These are phyloP conservation scores for Tapirus terrestris DNA, from an alignment of 2,113 vertebrate genomes.

Conservation along the genomic window DNA sequence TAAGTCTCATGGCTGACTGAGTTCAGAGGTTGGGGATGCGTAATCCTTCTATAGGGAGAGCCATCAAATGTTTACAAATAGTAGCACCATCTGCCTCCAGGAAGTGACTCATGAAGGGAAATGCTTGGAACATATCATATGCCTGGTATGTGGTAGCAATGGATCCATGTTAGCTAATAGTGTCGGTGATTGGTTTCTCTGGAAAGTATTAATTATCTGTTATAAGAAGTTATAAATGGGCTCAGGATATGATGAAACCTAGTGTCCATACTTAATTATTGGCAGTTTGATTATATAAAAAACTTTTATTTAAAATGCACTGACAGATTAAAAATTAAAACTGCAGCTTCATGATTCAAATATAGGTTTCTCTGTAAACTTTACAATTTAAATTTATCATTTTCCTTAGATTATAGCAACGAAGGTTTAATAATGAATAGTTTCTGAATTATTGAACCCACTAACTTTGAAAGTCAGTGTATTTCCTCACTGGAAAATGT, in stretches of 20 bases:
- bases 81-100: background rate
- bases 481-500: background rate
- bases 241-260: background rate
- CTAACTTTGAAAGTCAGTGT: background rate
- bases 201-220: background rate
- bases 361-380: background rate
- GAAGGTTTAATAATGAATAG: slow-evolving; percentile 3
- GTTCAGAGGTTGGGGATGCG: background rate
- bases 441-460: background rate
- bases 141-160: background rate
- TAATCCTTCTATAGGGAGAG: background rate
- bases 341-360: background rate
- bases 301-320: background rate
- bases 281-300: background rate
- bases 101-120: background rate
- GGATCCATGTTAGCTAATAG: background rate
- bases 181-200: background rate
- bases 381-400: background rate
- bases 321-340: slow-evolving; percentile 31
- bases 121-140: background rate
- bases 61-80: background rate
- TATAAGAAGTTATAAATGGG: slow-evolving; percentile 19
- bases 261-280: background rate
- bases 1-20: background rate
- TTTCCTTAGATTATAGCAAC: background rate